Conservation (phyloP, 2,888 invertebrate species). For the Troilus luridus region DNA sequence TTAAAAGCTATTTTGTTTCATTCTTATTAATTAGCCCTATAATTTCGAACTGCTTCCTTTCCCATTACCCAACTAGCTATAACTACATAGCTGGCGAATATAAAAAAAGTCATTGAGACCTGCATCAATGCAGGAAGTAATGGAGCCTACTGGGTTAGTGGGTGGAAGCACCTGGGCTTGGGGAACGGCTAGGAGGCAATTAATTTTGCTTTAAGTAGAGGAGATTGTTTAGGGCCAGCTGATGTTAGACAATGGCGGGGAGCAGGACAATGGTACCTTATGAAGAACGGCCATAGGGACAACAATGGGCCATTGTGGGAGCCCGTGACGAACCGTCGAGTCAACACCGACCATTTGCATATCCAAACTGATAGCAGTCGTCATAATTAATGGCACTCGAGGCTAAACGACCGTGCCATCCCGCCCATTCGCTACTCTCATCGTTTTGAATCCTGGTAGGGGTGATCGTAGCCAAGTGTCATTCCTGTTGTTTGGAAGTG, state of each 20-base stretch:
- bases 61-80: not conserved
- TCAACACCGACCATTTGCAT: slow-evolving; percentile 54
- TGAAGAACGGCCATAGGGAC: slow-evolving; percentile 31
- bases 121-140: slow-evolving; percentile 8
- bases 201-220: slow-evolving; percentile 42
- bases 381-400: slow-evolving; percentile 54
- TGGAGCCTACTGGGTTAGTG: slow-evolving; percentile 36
- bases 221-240: slow-evolving; percentile 53
- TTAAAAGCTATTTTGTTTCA: not conserved
- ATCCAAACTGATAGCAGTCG: slow-evolving; percentile 51
- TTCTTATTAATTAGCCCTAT: not conserved
- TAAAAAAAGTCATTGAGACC: not conserved
- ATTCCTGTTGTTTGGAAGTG: not conserved
- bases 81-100: not conserved
- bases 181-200: slow-evolving; percentile 30
- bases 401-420: slow-evolving; percentile 56
- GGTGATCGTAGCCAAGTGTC: not conserved
- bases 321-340: slow-evolving; percentile 56
- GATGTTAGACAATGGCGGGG: slow-evolving; percentile 52
- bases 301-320: slow-evolving; percentile 54
- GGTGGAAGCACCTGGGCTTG: slow-evolving; percentile 47
- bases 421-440: slow-evolving; percentile 39
- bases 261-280: slow-evolving; percentile 29
- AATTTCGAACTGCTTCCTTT: not conserved
- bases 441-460: not conserved